A percentile compares a stretch with the other conserved stretches of the same genome.
Evolutionary conservation across 2,113 vertebrate genomes (phyloP).

Genomic region (Austrofundulus limnaeus): DNA sequence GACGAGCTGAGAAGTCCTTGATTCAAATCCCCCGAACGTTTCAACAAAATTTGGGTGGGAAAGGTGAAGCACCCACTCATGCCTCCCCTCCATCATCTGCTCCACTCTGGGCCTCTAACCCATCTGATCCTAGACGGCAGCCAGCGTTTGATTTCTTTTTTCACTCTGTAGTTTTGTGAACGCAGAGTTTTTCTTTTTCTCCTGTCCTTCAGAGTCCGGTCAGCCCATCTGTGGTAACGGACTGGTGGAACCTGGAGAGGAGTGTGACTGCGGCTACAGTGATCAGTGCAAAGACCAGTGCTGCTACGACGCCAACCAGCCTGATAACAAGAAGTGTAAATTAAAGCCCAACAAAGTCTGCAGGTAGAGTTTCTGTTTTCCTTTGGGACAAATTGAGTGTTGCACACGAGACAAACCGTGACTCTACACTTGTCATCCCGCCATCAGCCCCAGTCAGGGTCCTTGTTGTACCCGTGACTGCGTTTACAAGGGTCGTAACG

Average conservation of each 20-base stretch:
- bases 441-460: slow-evolving; percentile 92
- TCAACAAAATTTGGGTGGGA: too few relatives aligned
- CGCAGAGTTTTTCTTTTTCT: not conserved
- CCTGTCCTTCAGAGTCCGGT: slow-evolving; percentile 86
- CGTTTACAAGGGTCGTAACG: slow-evolving; percentile 80
- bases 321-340: slow-evolving; percentile 92
- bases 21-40: too few relatives aligned
- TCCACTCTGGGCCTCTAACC: too few relatives aligned
- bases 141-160: too few relatives aligned
- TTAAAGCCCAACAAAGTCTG: slow-evolving; percentile 87
- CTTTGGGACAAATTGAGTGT: too few relatives aligned
- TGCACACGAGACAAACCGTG: not conserved
- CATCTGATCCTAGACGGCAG: too few relatives aligned
- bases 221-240: slow-evolving; percentile 98
- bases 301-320: slow-evolving; percentile 93
- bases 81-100: too few relatives aligned
- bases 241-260: slow-evolving; percentile 92
- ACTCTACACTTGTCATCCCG: not conserved
- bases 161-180: too few relatives aligned
- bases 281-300: slow-evolving; percentile 96
- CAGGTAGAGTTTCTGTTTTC: slow-evolving; percentile 80
- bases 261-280: slow-evolving; percentile 97
- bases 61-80: too few relatives aligned
- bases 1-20: too few relatives aligned
- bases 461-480: slow-evolving; percentile 90